A percentile compares a stretch with the other conserved stretches of the same genome.
These are phyloP conservation scores for Sardina pilchardus DNA, from an alignment of 2,113 vertebrate genomes.

Conservation along the genomic window DNA sequence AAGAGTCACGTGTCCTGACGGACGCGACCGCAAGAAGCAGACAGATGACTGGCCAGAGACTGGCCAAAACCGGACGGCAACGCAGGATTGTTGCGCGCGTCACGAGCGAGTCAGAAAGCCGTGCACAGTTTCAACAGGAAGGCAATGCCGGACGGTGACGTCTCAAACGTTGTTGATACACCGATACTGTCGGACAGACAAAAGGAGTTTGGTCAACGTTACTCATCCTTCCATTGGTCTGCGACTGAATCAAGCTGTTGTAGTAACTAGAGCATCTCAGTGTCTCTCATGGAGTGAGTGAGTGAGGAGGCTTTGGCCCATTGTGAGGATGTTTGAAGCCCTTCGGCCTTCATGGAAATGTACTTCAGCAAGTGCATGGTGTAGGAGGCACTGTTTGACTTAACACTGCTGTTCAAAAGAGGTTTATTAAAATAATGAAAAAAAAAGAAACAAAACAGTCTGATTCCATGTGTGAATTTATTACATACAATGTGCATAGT, in stretches of 20 bases:
- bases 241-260: not conserved
- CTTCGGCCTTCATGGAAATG: not conserved
- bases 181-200: not conserved
- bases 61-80: not conserved
- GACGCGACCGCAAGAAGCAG: not conserved
- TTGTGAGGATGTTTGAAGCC: too few relatives aligned
- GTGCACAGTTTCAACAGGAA: not conserved
- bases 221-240: conserved; percentile 5
- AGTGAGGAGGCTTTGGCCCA: not conserved
- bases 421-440: conserved; percentile 12
- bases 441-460: not conserved
- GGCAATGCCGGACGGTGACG: not conserved
- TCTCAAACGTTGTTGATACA: not conserved
- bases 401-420: not conserved
- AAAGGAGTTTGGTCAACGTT: not conserved
- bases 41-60: not conserved
- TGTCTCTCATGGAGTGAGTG: not conserved
- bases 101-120: not conserved
- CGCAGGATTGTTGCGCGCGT: not conserved
- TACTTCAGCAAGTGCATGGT: not conserved
- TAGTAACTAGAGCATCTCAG: not conserved
- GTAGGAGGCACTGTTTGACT: conserved; percentile 3
- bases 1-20: not conserved
- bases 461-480: not conserved
- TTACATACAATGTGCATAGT: not conserved